phyloP scores from a whole-genome alignment of 2,888 invertebrate genomes.

The Drosophila basisetae region DNA sequence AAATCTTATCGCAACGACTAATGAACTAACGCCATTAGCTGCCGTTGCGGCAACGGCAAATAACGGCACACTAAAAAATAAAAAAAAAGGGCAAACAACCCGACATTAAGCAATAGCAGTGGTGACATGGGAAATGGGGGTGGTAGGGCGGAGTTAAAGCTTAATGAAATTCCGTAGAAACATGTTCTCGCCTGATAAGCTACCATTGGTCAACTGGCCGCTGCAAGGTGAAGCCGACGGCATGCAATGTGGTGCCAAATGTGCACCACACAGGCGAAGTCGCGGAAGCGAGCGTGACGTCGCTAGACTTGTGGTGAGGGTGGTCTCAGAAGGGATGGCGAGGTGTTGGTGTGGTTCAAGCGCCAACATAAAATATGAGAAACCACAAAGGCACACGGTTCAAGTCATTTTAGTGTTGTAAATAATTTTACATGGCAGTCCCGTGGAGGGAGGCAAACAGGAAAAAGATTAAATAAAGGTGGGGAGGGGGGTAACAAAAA shows the following conservation, averaged over 20 bases:
- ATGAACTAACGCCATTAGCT: slow-evolving; percentile 79
- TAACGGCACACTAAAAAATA: slow-evolving; percentile 55
- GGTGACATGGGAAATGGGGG: background rate
- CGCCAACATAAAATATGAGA: slow-evolving; percentile 60
- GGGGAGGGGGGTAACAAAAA: background rate
- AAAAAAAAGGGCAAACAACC: slow-evolving; percentile 60
- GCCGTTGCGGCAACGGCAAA: slow-evolving; percentile 55
- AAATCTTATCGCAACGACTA: slow-evolving; percentile 76
- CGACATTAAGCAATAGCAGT: slow-evolving; percentile 55
- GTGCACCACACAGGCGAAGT: slow-evolving; percentile 70
- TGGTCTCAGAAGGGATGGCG: background rate
- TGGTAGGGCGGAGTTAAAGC: slow-evolving; percentile 22
- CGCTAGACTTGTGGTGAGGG: background rate
- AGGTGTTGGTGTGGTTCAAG: background rate
- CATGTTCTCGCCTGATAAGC: slow-evolving; percentile 83
- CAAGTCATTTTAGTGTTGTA: slow-evolving; percentile 72
- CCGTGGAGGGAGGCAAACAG: background rate
- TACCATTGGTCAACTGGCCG: slow-evolving; percentile 74
- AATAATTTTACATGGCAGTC: slow-evolving; percentile 61
- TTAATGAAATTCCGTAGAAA: slow-evolving; percentile 77
- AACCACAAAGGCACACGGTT: slow-evolving; percentile 57
- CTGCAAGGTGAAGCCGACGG: slow-evolving; percentile 27
- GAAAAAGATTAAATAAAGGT: background rate
- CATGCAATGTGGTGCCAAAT: slow-evolving; percentile 68
- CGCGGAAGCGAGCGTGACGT: slow-evolving; percentile 72